Conservation (phyloP, 1,140 invertebrate species). For the Drosophila sproati region DNA sequence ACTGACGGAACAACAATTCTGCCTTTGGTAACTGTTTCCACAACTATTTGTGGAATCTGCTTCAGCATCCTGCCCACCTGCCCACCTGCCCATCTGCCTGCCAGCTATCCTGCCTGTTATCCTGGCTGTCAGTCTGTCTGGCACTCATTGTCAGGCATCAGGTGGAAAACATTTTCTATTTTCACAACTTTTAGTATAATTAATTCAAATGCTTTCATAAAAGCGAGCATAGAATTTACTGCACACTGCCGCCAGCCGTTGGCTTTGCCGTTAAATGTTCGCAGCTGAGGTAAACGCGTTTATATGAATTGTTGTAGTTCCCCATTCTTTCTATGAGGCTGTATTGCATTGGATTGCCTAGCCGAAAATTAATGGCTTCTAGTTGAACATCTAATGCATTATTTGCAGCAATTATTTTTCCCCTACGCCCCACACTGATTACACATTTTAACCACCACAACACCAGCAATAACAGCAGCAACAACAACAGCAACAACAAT, state of each 20-base stretch:
- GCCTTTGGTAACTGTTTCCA: slow-evolving; percentile 5
- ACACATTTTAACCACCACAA: slow-evolving; percentile 18
- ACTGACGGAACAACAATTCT: not conserved
- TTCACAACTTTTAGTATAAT: slow-evolving; percentile 80
- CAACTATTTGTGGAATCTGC: not conserved
- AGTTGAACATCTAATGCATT: slow-evolving; percentile 12
- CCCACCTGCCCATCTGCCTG: not conserved
- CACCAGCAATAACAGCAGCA: not conserved
- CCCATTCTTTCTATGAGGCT: not conserved
- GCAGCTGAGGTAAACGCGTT: slow-evolving; percentile 38
- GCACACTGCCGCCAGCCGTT: not conserved
- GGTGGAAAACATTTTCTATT: slow-evolving; percentile 79
- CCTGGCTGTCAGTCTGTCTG: not conserved
- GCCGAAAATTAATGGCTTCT: slow-evolving; percentile 27
- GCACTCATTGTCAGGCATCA: slow-evolving; percentile 66
- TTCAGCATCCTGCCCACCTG: slow-evolving; percentile 1
- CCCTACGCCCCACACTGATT: slow-evolving; percentile 14
- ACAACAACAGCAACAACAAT: slow-evolving; percentile 17
- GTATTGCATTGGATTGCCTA: not conserved
- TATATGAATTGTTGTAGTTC: slow-evolving; percentile 4
- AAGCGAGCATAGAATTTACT: slow-evolving; percentile 18
- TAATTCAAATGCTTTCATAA: slow-evolving; percentile 80
- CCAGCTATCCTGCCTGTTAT: not conserved
- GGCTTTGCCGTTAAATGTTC: slow-evolving; percentile 11
- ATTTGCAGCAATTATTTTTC: not conserved